phyloP scores from a whole-genome alignment of 2,113 vertebrate genomes.

The western clawed frog (Xenopus tropicalis) region DNA sequence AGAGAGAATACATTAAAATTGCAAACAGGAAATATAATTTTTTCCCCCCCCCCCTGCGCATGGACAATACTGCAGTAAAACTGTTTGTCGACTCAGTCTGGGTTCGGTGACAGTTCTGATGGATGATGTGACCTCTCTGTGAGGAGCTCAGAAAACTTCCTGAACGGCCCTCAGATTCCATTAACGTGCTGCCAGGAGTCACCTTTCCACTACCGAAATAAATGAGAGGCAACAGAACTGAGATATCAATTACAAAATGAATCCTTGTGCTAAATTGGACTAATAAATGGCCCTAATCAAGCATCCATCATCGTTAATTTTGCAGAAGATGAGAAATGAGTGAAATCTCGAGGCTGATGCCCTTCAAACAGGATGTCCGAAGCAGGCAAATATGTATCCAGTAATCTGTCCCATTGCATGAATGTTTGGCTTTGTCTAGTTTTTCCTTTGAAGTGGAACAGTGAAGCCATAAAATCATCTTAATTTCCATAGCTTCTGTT shows the following conservation, averaged over 20 bases:
- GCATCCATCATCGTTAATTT: slow-evolving; percentile 51
- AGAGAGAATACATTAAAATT: slow-evolving; percentile 32
- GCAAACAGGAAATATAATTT: background rate
- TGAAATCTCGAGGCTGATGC: slow-evolving; percentile 37
- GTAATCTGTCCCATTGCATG: background rate
- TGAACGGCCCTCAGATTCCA: slow-evolving; percentile 47
- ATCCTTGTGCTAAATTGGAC: slow-evolving; percentile 48
- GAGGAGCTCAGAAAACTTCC: slow-evolving; percentile 36
- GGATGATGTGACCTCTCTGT: slow-evolving; percentile 54
- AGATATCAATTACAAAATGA: slow-evolving; percentile 63
- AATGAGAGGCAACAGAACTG: slow-evolving; percentile 62
- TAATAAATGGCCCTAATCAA: slow-evolving; percentile 60
- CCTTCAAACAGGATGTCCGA: slow-evolving; percentile 42
- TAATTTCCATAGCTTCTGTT: too few relatives aligned
- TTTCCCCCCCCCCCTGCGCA: background rate
- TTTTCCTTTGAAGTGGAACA: background rate
- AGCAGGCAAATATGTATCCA: slow-evolving; percentile 10
- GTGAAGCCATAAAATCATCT: background rate
- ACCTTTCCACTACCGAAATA: slow-evolving; percentile 62
- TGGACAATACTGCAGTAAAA: slow-evolving; percentile 6
- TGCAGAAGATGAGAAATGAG: slow-evolving; percentile 38
- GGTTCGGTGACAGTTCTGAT: slow-evolving; percentile 44
- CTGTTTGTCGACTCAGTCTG: background rate
- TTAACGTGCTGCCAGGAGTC: slow-evolving; percentile 51
- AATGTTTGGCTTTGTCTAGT: background rate